These are phyloP conservation scores for Nasonovia ribisnigri DNA, from an alignment of 2,888 invertebrate species.

Conservation along the genomic window DNA sequence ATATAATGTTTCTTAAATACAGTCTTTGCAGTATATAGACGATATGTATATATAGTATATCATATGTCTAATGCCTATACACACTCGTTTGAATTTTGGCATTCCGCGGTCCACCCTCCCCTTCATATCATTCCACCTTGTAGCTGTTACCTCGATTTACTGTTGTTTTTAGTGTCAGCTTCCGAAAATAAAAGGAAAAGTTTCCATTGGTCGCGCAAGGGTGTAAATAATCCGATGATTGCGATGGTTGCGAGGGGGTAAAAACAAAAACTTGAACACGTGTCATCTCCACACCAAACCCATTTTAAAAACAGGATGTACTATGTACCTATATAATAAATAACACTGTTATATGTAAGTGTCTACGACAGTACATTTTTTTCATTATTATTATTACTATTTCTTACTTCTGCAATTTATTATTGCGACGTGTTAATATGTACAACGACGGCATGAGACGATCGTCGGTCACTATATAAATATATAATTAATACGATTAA, in stretches of 20 bases:
- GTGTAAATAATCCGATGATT: neutral
- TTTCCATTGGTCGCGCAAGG: neutral
- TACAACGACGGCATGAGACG: neutral
- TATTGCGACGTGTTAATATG: neutral
- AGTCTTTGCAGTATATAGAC: neutral
- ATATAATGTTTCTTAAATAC: neutral
- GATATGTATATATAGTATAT: no score
- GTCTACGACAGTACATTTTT: neutral
- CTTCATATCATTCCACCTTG: neutral
- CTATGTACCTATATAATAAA: neutral
- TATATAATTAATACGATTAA: neutral
- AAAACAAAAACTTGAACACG: constrained; percentile 33
- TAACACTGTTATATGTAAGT: neutral
- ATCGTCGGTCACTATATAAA: neutral
- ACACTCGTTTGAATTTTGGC: constrained; percentile 5
- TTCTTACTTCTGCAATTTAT: neutral
- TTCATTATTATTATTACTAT: neutral
- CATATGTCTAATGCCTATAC: neutral
- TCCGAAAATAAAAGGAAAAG: neutral
- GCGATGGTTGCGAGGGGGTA: neutral
- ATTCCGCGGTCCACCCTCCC: neutral
- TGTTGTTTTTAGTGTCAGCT: neutral
- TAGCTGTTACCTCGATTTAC: neutral
- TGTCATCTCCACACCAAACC: constrained; percentile 3
- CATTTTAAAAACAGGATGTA: constrained; percentile 25